Conservation (phyloP, 2,797 vertebrate species). For the Notolabrus celidotus region DNA sequence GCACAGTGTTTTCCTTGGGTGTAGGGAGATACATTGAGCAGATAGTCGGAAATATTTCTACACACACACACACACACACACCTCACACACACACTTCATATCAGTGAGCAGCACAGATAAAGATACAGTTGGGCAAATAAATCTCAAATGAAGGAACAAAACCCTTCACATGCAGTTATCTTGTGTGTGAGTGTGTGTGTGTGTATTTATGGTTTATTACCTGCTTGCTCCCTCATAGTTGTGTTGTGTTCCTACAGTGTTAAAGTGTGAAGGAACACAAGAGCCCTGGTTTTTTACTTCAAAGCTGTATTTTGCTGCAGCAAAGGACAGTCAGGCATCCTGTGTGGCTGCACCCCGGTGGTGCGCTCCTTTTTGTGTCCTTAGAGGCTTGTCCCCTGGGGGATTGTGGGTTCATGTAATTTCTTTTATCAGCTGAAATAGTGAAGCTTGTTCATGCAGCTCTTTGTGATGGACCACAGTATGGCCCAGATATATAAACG, state of each 20-base stretch:
- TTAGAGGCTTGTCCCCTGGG: slow-evolving; percentile 41
- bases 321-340: slow-evolving; percentile 40
- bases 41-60: slow-evolving; percentile 83
- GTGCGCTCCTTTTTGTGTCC: slow-evolving; percentile 26
- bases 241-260: slow-evolving; percentile 50
- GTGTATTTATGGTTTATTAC: slow-evolving; percentile 60
- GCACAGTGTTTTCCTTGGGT: slow-evolving; percentile 69
- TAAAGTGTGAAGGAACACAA: slow-evolving; percentile 48
- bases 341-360: slow-evolving; percentile 21
- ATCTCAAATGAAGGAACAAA: slow-evolving; percentile 81
- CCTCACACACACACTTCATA: slow-evolving; percentile 53
- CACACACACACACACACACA: background rate
- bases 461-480: slow-evolving; percentile 25
- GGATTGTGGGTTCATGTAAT: slow-evolving; percentile 55
- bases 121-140: slow-evolving; percentile 83
- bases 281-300: slow-evolving; percentile 44
- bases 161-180: slow-evolving; percentile 75
- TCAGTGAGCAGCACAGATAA: slow-evolving; percentile 81
- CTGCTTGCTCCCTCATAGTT: slow-evolving; percentile 23
- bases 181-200: slow-evolving; percentile 31
- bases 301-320: slow-evolving; percentile 43
- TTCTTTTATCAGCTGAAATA: slow-evolving; percentile 56
- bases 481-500: slow-evolving; percentile 35
- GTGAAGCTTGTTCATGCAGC: slow-evolving; percentile 18
- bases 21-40: slow-evolving; percentile 79